These are phyloP conservation scores for Fratercula arctica DNA, from an alignment of 2,797 vertebrate genomes.

Conservation along the genomic window DNA sequence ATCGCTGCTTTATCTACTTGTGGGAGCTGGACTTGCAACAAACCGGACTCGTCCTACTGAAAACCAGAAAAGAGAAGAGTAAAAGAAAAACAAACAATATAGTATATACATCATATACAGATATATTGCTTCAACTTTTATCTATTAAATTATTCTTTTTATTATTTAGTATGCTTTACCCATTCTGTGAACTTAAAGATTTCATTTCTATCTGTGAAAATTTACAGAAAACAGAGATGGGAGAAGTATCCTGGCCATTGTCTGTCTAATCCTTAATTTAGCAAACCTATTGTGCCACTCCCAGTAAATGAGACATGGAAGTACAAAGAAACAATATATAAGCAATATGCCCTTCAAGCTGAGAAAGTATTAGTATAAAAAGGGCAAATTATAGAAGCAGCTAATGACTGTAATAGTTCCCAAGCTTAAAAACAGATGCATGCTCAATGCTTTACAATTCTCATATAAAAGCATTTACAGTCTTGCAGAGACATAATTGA, in stretches of 20 bases:
- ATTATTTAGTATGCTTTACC: not conserved
- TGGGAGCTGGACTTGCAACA: not conserved
- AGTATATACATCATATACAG: not conserved
- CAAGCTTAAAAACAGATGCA: conserved; percentile 13
- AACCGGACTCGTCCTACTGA: not conserved
- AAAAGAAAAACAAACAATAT: not conserved
- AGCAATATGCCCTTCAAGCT: conserved; percentile 7
- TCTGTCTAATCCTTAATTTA: not conserved
- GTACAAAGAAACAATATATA: not conserved
- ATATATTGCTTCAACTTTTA: not conserved
- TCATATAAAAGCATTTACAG: conserved; percentile 5
- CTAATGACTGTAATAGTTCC: conserved; percentile 30
- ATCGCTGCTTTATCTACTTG: not conserved
- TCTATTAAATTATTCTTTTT: not conserved
- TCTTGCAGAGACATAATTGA: conserved; percentile 21
- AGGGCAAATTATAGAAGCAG: conserved; percentile 11
- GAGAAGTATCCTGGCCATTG: not conserved
- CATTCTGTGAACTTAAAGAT: not conserved
- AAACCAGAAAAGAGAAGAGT: not conserved
- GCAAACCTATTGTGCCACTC: not conserved
- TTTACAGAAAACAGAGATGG: not conserved
- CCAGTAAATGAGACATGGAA: not conserved
- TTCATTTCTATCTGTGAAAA: not conserved
- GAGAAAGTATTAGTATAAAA: conserved; percentile 11
- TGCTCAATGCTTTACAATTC: conserved; percentile 18